Base-by-base conservation (phyloP, 1,140 invertebrate species). In the Procambarus virginalis region DNA sequence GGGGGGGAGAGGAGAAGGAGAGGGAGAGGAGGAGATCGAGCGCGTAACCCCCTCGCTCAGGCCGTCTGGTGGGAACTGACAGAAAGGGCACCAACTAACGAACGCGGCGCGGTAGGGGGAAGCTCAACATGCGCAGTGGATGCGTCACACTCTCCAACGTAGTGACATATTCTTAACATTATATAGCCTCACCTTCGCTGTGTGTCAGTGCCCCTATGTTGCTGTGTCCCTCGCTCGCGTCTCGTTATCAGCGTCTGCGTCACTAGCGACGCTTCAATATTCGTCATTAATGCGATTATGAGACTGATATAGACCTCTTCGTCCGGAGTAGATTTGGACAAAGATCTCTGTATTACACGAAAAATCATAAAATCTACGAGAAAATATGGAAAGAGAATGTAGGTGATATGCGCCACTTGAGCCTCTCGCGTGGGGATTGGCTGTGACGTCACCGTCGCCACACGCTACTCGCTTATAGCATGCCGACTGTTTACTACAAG, bases 331-430 rank as follows among this genome's bases (percentile, higher is more conserved):
- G 1, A 64, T 17, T 12, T 2, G 12, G 60, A 34, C n/a, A 34
- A 34, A 73, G n/a, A 73, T 34, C 68, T 73, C 68, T 34, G 68
- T 20, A 20, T 34, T 10, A 82, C 51, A 82, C 86, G 78, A 82
- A 88, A 80, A 79, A 68, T 82, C 64, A 60, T 81, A 77, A 88
- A 88, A 88, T 81, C 60, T 88, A 88, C 78, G 86, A 87, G 85
- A 51, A 80, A 70, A 88, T 88, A 80, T 55, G 78, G 34, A 81
- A 82, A 75, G 46, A 51, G 86, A 45, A 73, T 55, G 51, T n/a
- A 22, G n/a, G 49, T 46, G 20, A 76, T 46, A 14, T 70, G 14
- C 10, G 51, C 10, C 60, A 12, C 55, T 45, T 49, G 64, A 48
- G 85, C 76, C 58, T 55, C 73, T 49, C 45, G 49, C 49, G 75